phyloP scores from a whole-genome alignment of 2,797 vertebrate genomes.

The Scarus forsteni region DNA sequence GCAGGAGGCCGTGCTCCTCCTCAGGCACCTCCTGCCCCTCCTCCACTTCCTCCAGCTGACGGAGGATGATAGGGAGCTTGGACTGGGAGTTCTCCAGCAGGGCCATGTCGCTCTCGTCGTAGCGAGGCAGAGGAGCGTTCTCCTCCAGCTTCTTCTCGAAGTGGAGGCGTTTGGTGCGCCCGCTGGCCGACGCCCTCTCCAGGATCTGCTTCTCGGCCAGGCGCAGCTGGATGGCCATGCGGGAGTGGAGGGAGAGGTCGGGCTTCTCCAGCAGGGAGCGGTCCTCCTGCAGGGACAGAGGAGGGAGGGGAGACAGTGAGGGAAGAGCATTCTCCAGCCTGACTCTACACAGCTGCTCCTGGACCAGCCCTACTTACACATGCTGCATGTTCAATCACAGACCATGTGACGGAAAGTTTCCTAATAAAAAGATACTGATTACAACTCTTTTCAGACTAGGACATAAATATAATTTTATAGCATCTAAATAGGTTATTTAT shows the following conservation, averaged over 20 bases:
- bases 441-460: no score
- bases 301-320: not conserved
- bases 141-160: conserved; percentile 88
- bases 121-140: conserved; percentile 85
- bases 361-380: no score
- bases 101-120: conserved; percentile 90
- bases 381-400: no score
- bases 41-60: conserved; percentile 87
- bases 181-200: conserved; percentile 88
- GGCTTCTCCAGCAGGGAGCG: conserved; percentile 86
- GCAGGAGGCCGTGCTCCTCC: conserved; percentile 64
- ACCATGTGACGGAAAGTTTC: no score
- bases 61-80: conserved; percentile 91
- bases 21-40: conserved; percentile 70
- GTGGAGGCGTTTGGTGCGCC: conserved; percentile 84
- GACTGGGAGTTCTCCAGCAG: conserved; percentile 89
- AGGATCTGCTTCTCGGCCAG: conserved; percentile 96
- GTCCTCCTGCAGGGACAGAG: conserved; percentile 86
- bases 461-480: no score
- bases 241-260: conserved; percentile 86
- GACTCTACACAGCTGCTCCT: no score
- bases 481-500: no score
- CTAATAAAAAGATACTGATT: no score
- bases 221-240: conserved; percentile 90
- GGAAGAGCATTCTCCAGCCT: not conserved